Conservation (phyloP, 2,797 vertebrate genomes). For the Masticophis lateralis region DNA sequence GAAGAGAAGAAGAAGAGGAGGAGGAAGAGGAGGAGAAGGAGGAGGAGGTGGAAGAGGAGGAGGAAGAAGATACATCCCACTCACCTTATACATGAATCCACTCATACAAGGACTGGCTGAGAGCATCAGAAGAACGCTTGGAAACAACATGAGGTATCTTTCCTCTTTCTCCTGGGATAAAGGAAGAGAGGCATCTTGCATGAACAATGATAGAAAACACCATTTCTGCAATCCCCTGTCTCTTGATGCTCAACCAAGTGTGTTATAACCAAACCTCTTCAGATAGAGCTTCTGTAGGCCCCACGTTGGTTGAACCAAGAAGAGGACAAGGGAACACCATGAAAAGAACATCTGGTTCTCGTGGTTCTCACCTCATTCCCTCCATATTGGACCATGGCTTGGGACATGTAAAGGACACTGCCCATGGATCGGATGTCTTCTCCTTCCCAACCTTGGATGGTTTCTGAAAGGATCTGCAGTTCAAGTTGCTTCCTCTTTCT, state of each 20-base stretch:
- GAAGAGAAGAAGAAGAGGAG: too few species aligned
- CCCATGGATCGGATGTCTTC: conserved; percentile 92
- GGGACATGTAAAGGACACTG: conserved; percentile 88
- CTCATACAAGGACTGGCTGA: conserved; percentile 97
- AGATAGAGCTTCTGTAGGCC: rapidly evolving
- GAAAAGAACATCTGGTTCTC: background rate
- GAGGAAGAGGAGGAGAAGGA: too few species aligned
- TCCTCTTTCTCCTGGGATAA: conserved; percentile 90
- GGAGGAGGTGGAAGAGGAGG: too few species aligned
- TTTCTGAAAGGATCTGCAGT: conserved; percentile 92
- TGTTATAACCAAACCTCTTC: background rate
- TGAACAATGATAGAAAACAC: background rate
- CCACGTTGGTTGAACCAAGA: background rate
- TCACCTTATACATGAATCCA: conserved; percentile 97
- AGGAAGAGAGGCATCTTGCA: conserved; percentile 1
- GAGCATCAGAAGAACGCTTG: conserved; percentile 86
- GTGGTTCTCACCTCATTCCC: conserved; percentile 82
- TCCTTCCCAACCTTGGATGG: conserved; percentile 93
- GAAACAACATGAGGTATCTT: conserved; percentile 92
- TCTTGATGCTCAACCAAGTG: too few species aligned
- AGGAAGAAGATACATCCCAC: conserved; percentile 23
- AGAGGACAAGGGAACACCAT: background rate
- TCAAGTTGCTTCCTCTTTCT: conserved; percentile 94
- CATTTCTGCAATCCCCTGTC: background rate
- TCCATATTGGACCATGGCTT: conserved; percentile 85